Evolutionary conservation across 1,140 invertebrate species (phyloP).

Genomic region (Thaumetopoea pityocampa): DNA sequence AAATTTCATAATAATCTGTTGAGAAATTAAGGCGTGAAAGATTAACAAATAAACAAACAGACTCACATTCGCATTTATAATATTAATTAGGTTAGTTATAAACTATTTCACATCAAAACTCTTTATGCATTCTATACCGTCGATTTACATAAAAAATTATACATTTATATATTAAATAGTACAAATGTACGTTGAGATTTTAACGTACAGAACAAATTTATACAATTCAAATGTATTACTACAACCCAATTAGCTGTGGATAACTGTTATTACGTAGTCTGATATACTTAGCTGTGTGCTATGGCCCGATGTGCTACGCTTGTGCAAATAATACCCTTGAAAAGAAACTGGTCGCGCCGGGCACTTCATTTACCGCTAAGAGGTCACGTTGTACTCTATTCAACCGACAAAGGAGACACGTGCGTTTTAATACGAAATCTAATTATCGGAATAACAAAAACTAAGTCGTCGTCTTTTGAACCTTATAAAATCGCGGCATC

Average conservation of each 20-base stretch:
- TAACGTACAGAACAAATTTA: background rate
- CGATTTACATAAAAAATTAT: too few species aligned
- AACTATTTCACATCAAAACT: too few species aligned
- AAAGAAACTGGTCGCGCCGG: conserved; percentile 25
- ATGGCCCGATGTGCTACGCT: conserved; percentile 14
- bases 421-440: conserved; percentile 40
- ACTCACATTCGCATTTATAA: too few species aligned
- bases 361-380: conserved; percentile 28
- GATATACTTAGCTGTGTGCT: conserved; percentile 19
- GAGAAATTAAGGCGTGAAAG: too few species aligned
- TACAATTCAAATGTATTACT: conserved; percentile 3
- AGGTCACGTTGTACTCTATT: conserved; percentile 20
- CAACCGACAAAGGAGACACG: conserved; percentile 27
- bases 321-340: conserved; percentile 31
- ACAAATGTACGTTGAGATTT: background rate
- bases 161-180: conserved; percentile 3
- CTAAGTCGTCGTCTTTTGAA: too few species aligned
- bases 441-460: conserved; percentile 48
- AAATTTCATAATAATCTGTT: too few species aligned
- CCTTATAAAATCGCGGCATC: too few species aligned
- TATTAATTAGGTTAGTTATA: too few species aligned
- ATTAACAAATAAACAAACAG: too few species aligned
- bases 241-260: conserved; percentile 18
- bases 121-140: too few species aligned
- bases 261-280: conserved; percentile 19